Evolutionary conservation across 1,140 invertebrate species (phyloP).

Genomic region (Drosophila ohnishii): DNA sequence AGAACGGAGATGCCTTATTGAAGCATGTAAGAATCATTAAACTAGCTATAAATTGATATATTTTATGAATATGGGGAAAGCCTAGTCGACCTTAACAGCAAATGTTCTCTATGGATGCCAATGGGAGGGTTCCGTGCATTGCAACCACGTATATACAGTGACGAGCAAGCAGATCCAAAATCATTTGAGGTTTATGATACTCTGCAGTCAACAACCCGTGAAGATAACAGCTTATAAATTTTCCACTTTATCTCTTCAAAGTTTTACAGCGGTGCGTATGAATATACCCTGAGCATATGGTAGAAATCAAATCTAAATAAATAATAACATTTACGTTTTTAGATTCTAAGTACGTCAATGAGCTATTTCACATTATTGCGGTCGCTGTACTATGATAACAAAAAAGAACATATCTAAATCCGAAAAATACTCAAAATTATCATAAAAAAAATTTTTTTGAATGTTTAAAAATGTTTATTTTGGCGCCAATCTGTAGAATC

Average conservation of each 20-base stretch:
- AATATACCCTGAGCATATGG: neutral
- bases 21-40: slow-evolving; percentile 51
- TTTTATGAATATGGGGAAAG: neutral
- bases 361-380: slow-evolving; percentile 76
- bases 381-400: slow-evolving; percentile 66
- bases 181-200: slow-evolving; percentile 70
- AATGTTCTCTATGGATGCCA: slow-evolving; percentile 66
- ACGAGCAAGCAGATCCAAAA: slow-evolving; percentile 50
- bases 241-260: slow-evolving; percentile 75
- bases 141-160: neutral
- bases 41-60: neutral
- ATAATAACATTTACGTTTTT: neutral
- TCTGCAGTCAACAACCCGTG: slow-evolving; percentile 73
- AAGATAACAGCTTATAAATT: slow-evolving; percentile 79
- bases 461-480: neutral
- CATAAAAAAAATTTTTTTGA: too few relatives aligned
- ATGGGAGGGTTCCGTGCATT: slow-evolving; percentile 50
- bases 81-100: slow-evolving; percentile 64
- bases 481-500: neutral
- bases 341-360: slow-evolving; percentile 78
- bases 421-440: too few relatives aligned
- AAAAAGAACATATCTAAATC: slow-evolving; percentile 9
- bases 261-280: slow-evolving; percentile 69
- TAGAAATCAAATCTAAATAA: neutral
- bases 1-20: slow-evolving; percentile 73